Base-by-base conservation (phyloP, 35 echinoderm and acorn worm genomes). In the Diadema setosum region DNA sequence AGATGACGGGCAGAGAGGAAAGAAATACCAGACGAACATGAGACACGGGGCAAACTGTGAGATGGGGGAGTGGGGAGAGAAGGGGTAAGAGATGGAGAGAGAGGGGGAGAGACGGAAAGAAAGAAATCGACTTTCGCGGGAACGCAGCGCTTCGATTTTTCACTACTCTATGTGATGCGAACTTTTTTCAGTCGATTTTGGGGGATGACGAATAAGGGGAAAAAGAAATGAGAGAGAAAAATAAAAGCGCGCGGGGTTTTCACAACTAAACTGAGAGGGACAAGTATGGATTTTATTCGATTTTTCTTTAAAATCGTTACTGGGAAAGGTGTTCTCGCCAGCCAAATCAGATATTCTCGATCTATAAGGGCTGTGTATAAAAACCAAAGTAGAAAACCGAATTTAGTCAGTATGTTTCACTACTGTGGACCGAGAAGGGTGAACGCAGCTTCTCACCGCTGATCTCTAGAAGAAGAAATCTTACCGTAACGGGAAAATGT, bases 301-400 rank as follows among this genome's bases (percentile, higher is more conserved):
- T 67, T 67, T 67, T 67, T 67, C 63, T 67, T 67, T 67, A 67
- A 67, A 67, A 67, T 67, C 63, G 63, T 67, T 67, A 67, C 63
- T 15, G 15, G 27, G 37, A 67, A 67, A 67, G 63, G 63, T 67
- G 63, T 67, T 67, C 63, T 67, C 63, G 63, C 23, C 63, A 67
- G 63, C 63, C 21, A 67, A 67, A 67, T 67, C 63, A 67, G 63
- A 67, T 67, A 67, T 16, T 33, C 26, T 5, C 21, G 63, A 67
- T 67, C 63, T 67, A 67, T 67, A 67, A 32, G 63, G 37, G 63
- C 30, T 33, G 63, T 67, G 63, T 67, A 67, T 67, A 67, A 67
- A 67, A 67, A 67, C 63, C 63, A 67, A 67, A 33, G 63, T 34
- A 14, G 63, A 29, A 67, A 67, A 67, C 30, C 63, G 63, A 67